Evolutionary conservation across 2,888 invertebrate genomes (phyloP).

Genomic region (Trichogramma dendrolimi): DNA sequence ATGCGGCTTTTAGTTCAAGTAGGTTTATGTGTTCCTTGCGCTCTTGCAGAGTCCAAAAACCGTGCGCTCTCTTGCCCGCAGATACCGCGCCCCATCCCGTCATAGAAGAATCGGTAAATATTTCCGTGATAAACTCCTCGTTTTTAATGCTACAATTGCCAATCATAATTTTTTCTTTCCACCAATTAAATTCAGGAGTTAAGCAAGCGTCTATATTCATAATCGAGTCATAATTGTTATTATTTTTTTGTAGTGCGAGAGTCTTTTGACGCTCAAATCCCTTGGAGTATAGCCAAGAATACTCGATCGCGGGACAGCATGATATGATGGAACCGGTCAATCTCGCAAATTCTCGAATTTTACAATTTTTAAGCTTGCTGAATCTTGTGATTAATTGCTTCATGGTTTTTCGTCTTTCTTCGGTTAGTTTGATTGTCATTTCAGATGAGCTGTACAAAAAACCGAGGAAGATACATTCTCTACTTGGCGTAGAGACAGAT

Average conservation of each 20-base stretch:
- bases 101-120: not conserved
- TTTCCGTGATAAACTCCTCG: not conserved
- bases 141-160: not conserved
- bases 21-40: constrained; percentile 1
- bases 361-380: not conserved
- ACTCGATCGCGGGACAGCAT: constrained; percentile 9
- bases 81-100: not conserved
- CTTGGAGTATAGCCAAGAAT: constrained; percentile 11
- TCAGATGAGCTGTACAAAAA: not conserved
- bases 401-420: not conserved
- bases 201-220: not conserved
- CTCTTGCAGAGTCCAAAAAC: not conserved
- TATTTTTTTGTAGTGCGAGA: not conserved
- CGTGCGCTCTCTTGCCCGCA: constrained; percentile 12
- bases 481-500: not conserved
- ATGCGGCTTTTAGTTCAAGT: constrained; percentile 2
- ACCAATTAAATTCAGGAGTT: not conserved
- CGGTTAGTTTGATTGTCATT: not conserved
- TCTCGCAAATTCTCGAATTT: constrained; percentile 8
- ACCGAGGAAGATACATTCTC: not conserved
- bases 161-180: not conserved
- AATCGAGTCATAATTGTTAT: not conserved
- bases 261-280: constrained; percentile 6
- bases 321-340: constrained; percentile 9
- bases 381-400: not conserved